Conservation (phyloP, 2,888 invertebrate species). For the Rotaria magnacalcarata region DNA sequence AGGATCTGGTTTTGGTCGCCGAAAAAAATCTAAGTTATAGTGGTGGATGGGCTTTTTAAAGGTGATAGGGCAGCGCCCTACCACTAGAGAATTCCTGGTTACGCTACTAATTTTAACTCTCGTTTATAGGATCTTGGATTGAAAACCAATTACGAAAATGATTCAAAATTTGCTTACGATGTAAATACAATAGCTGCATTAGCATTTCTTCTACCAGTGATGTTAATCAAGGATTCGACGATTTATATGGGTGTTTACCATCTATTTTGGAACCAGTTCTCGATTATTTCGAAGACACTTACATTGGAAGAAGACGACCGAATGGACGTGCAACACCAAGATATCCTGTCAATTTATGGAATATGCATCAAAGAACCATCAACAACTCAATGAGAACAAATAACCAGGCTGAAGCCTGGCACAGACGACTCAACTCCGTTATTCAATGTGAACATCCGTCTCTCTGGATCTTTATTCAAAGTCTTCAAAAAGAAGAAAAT, state of each 20-base stretch:
- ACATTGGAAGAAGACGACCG: neutral
- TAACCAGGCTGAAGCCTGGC: neutral
- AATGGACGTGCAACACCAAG: too few species aligned
- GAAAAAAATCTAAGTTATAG: too few species aligned
- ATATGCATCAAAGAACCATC: neutral
- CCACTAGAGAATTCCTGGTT: too few species aligned
- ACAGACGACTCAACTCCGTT: neutral
- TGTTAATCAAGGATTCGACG: neutral
- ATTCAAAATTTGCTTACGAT: neutral
- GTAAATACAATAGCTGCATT: neutral
- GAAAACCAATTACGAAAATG: neutral
- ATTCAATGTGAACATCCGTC: neutral
- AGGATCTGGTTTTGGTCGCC: too few species aligned
- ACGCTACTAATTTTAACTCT: neutral
- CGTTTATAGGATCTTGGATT: neutral
- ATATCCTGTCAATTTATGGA: neutral
- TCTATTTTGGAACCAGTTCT: neutral
- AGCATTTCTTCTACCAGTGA: neutral
- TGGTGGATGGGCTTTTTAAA: too few species aligned
- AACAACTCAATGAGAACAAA: neutral
- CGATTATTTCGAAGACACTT: neutral
- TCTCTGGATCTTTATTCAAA: too few species aligned
- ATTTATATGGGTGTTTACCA: neutral
- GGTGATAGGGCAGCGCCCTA: too few species aligned
- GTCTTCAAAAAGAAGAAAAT: too few species aligned